These are phyloP conservation scores for Danio jaintianensis DNA, from an alignment of 2,797 vertebrate genomes.

Conservation along the genomic window DNA sequence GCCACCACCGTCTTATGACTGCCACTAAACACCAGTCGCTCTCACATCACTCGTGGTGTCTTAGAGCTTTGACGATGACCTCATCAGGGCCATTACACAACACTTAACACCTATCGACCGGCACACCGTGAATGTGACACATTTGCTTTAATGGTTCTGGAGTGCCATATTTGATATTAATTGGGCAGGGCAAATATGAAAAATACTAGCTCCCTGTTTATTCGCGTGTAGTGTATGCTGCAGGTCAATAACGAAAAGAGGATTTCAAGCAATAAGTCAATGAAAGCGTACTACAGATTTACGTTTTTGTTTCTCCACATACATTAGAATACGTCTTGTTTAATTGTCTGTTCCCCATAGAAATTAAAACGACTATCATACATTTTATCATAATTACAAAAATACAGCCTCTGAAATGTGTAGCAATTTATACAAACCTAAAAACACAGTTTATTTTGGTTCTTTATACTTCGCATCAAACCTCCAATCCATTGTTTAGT, in stretches of 20 bases:
- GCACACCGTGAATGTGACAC: slow-evolving; percentile 9
- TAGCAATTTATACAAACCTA: too few relatives aligned
- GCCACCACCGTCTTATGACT: slow-evolving; percentile 59
- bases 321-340: too few relatives aligned
- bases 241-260: not conserved
- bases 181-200: not conserved
- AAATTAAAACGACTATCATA: too few relatives aligned
- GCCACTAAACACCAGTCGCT: slow-evolving; percentile 55
- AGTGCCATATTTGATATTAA: slow-evolving; percentile 38
- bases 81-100: slow-evolving; percentile 51
- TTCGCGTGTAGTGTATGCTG: not conserved
- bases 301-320: too few relatives aligned
- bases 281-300: not conserved
- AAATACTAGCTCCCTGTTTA: too few relatives aligned
- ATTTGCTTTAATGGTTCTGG: not conserved
- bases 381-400: too few relatives aligned
- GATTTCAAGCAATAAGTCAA: too few relatives aligned
- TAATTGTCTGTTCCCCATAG: too few relatives aligned
- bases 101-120: slow-evolving; percentile 36
- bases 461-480: too few relatives aligned
- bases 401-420: too few relatives aligned
- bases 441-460: too few relatives aligned
- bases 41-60: slow-evolving; percentile 31
- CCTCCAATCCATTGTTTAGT: too few relatives aligned
- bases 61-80: slow-evolving; percentile 46